Conservation (phyloP, 1,140 invertebrate species). For the Bombus cullumanus region DNA sequence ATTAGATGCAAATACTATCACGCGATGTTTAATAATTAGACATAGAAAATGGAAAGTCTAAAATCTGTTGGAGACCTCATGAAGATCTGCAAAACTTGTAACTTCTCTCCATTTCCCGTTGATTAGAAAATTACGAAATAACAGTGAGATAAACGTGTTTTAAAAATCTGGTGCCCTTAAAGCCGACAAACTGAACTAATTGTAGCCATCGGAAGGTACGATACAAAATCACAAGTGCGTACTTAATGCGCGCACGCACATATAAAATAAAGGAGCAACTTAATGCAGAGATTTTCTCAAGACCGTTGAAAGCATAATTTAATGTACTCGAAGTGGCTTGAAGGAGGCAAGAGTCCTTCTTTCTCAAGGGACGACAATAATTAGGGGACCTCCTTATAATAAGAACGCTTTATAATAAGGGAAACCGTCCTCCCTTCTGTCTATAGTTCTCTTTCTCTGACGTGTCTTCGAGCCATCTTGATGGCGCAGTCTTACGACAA, state of each 20-base stretch:
- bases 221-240: background rate
- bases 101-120: too few relatives aligned
- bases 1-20: too few relatives aligned
- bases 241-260: background rate
- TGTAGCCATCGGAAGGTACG: too few relatives aligned
- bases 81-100: too few relatives aligned
- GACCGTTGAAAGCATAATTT: constrained; percentile 41
- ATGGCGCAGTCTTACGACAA: background rate
- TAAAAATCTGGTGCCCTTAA: too few relatives aligned
- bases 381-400: constrained; percentile 61
- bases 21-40: too few relatives aligned
- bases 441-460: background rate
- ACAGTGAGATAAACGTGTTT: background rate
- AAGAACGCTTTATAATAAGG: constrained; percentile 61
- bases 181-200: too few relatives aligned
- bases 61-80: too few relatives aligned
- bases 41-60: too few relatives aligned
- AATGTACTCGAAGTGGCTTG: constrained; percentile 51
- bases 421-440: background rate
- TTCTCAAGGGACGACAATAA: constrained; percentile 57
- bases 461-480: constrained; percentile 21
- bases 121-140: background rate
- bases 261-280: constrained; percentile 1
- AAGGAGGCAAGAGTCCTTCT: constrained; percentile 49
- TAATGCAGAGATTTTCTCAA: constrained; percentile 10